Evolutionary conservation across 2,888 invertebrate species (phyloP), one percentile per base, ranked within the genome.

Genomic region (Agriopis aurantiaria): DNA sequence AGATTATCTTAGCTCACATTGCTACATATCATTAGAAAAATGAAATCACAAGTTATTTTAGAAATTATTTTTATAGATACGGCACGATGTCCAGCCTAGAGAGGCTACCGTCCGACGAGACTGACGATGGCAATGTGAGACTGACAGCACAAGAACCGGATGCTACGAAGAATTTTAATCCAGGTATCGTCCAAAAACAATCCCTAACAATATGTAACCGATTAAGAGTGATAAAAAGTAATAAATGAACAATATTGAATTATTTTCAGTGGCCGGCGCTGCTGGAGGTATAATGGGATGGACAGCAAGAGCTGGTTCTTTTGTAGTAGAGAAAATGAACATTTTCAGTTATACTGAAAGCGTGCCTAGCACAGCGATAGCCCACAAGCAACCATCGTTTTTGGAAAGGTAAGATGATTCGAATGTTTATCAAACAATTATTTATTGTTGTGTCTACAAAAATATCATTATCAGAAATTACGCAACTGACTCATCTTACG

Each of bases 251-350:
- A 46, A 45, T 11, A 0, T 7, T 4, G 8, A n/a, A 17, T 46
- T 12, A 48, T 72, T 74, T 75, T 6, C 73, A 89, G 89, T 86
- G 23, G 81, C 85, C 55, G 90, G 91, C 67, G 87, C 91, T 6
- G 85, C 95, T 8, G 94, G 95, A 23, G 95, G 95, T 9, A 92
- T 96, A 8, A 94, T 96, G 89, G 96, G 96, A 12, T 98, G 97
- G 97, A 97, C 97, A 0, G 96, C 97, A 8, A 94, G 97, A 71
- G 97, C 97, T 8, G 97, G 97, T 1, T 96, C 96, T 48, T 97
- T 96, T 85, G 97, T 97, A 7, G 97, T 97, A 6, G 97, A 97
- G 79, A 98, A 97, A 86, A 97, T 97, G 96, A 94, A 93, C 71
- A 92, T 94, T 48, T 93, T 95, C 74, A 94, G 93, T 77, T 93